phyloP scores from a whole-genome alignment of 2,888 invertebrate genomes.

The Tenthredo mesomela region DNA sequence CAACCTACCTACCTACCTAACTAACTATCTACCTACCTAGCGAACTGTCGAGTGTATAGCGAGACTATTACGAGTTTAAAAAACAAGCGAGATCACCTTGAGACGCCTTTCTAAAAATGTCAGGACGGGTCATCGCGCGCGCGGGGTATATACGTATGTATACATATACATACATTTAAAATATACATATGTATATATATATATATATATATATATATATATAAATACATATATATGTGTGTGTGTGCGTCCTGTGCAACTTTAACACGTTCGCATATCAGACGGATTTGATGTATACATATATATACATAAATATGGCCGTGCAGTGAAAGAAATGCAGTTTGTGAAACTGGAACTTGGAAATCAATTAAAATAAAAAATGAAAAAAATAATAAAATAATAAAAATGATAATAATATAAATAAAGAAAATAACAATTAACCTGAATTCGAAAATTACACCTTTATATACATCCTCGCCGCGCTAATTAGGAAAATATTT shows the following conservation, averaged over 20 bases:
- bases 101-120: constrained; percentile 51
- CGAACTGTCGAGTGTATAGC: constrained; percentile 28
- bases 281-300: not conserved
- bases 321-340: not conserved
- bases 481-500: not conserved
- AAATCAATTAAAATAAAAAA: not conserved
- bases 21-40: not conserved
- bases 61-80: constrained; percentile 51
- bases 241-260: not conserved
- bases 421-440: not conserved
- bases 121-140: constrained; percentile 50
- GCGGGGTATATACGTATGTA: not conserved
- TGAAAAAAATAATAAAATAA: too few species aligned
- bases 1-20: not conserved
- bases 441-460: not conserved
- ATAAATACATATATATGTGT: not conserved
- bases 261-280: not conserved
- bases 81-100: constrained; percentile 50
- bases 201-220: not conserved
- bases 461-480: not conserved
- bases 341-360: not conserved
- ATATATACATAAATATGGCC: not conserved
- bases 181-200: not conserved
- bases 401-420: not conserved
- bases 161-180: not conserved